These are phyloP conservation scores for Rhabdornis inornatus DNA, from an alignment of 2,113 vertebrate genomes.

Conservation along the genomic window DNA sequence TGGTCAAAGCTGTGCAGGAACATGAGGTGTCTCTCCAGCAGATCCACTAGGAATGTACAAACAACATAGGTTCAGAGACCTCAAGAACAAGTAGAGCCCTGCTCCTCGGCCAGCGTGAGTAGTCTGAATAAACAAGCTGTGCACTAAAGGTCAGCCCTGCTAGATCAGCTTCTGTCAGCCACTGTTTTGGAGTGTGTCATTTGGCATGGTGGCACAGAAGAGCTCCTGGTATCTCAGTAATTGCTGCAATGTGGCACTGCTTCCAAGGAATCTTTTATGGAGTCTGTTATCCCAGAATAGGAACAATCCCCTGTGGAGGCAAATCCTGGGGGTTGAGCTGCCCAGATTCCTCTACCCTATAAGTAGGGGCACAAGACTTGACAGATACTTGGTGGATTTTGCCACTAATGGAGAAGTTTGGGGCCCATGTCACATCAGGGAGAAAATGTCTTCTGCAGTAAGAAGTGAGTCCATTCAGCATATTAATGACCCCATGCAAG, in stretches of 20 bases:
- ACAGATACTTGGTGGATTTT: neutral
- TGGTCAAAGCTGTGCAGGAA: neutral
- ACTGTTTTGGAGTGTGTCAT: neutral
- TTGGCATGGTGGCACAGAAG: neutral
- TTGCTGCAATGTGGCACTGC: neutral
- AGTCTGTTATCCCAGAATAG: neutral
- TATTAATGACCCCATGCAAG: neutral
- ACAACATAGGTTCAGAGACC: neutral
- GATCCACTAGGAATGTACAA: rapidly evolving
- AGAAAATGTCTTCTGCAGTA: neutral
- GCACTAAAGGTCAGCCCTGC: neutral
- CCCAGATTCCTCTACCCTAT: neutral
- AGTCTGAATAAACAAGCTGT: rapidly evolving
- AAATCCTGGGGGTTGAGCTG: neutral
- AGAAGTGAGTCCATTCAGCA: neutral
- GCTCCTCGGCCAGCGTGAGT: rapidly evolving
- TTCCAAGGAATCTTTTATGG: rapidly evolving
- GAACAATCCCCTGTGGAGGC: neutral
- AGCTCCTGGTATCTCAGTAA: neutral
- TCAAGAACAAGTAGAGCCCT: neutral
- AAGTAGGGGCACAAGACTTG: neutral
- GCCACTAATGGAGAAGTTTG: neutral
- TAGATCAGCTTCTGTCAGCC: neutral
- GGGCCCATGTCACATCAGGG: neutral
- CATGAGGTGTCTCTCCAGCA: rapidly evolving